These are phyloP conservation scores for Ctenopoma multispine DNA, from an alignment of 2,797 vertebrate species.

Conservation along the genomic window DNA sequence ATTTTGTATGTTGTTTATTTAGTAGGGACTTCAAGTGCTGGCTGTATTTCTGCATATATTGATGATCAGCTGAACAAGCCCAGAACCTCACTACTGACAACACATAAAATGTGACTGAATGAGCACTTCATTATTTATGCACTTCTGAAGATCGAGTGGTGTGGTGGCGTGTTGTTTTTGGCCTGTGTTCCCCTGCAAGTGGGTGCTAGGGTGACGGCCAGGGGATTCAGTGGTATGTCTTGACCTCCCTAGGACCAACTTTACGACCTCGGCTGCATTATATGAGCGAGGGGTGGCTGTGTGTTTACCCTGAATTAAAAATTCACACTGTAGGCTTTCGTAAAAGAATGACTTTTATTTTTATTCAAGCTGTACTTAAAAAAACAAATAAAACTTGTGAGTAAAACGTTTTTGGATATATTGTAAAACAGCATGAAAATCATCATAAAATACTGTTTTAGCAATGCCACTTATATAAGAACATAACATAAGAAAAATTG, in stretches of 20 bases:
- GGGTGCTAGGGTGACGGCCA: slow-evolving; percentile 78
- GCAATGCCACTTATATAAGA: neutral
- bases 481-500: too few relatives aligned
- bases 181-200: slow-evolving; percentile 50
- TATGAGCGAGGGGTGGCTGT: slow-evolving; percentile 64
- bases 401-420: slow-evolving; percentile 29
- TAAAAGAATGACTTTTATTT: slow-evolving; percentile 47
- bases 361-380: too few relatives aligned
- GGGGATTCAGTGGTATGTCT: slow-evolving; percentile 76
- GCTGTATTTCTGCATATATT: slow-evolving; percentile 36
- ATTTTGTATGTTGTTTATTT: slow-evolving; percentile 28
- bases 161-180: slow-evolving; percentile 65
- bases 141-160: slow-evolving; percentile 65
- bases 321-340: slow-evolving; percentile 48
- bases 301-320: slow-evolving; percentile 73
- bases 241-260: slow-evolving; percentile 77
- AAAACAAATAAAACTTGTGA: too few relatives aligned
- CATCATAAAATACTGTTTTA: neutral
- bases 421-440: slow-evolving; percentile 7
- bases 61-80: slow-evolving; percentile 40
- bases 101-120: slow-evolving; percentile 57
- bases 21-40: slow-evolving; percentile 15
- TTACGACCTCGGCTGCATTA: slow-evolving; percentile 72
- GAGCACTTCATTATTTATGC: slow-evolving; percentile 63
- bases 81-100: slow-evolving; percentile 50